Evolutionary conservation across 1,140 invertebrate genomes (phyloP).

Genomic region (Drosophila repletoides): DNA sequence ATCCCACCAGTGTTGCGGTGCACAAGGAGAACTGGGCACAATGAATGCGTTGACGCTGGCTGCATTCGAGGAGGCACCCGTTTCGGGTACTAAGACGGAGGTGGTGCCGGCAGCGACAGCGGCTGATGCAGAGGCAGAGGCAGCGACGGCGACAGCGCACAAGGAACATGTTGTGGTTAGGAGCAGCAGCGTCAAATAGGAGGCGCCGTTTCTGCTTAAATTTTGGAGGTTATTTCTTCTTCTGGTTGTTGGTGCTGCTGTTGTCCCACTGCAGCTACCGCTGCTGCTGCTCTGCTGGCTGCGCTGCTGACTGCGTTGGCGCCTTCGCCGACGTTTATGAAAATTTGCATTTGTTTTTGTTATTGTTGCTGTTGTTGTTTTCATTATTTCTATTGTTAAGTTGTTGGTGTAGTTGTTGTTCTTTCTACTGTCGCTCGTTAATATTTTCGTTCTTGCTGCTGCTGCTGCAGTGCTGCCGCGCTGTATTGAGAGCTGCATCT

Average conservation of each 20-base stretch:
- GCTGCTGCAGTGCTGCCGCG: constrained; percentile 12
- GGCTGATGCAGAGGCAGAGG: neutral
- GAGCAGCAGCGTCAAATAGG: constrained; percentile 43
- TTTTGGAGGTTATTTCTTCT: constrained; percentile 19
- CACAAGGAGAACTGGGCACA: constrained; percentile 57
- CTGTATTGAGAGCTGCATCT: constrained; percentile 55
- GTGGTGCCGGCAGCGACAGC: neutral
- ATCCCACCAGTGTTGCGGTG: constrained; percentile 80
- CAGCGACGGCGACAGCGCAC: constrained; percentile 9
- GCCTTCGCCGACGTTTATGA: constrained; percentile 62
- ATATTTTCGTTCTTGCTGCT: constrained; percentile 6
- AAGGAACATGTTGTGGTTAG: constrained; percentile 56
- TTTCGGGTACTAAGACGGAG: neutral
- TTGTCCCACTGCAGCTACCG: constrained; percentile 5
- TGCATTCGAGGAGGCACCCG: neutral
- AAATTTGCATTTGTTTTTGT: constrained; percentile 34
- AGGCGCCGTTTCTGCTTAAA: constrained; percentile 28
- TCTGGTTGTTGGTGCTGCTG: constrained; percentile 1
- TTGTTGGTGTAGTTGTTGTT: constrained; percentile 34
- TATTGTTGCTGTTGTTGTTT: neutral
- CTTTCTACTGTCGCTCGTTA: constrained; percentile 6
- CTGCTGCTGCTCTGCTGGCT: constrained; percentile 10
- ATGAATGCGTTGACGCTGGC: constrained; percentile 5
- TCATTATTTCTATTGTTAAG: constrained; percentile 39
- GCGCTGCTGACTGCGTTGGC: constrained; percentile 17